Evolutionary conservation across 2,888 invertebrate genomes (phyloP).

Genomic region (Cotesia congregata): DNA sequence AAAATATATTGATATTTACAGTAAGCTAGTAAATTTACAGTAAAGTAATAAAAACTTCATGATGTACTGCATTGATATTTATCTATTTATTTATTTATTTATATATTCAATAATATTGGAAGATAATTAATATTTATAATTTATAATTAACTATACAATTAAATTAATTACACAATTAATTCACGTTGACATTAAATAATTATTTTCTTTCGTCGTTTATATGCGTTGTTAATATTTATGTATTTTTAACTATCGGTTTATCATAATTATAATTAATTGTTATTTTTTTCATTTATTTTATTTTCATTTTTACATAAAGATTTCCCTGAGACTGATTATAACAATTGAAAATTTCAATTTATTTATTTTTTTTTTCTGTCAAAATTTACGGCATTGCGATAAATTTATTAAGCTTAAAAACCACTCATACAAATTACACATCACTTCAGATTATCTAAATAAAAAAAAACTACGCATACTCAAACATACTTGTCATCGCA

Average conservation of each 20-base stretch:
- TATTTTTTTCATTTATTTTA: constrained; percentile 26
- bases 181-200: neutral
- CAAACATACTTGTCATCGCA: neutral
- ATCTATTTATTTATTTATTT: constrained; percentile 23
- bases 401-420: neutral
- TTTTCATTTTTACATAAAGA: constrained; percentile 61
- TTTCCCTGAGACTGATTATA: constrained; percentile 68
- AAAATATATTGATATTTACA: constrained; percentile 17
- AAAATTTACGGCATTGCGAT: neutral
- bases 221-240: constrained; percentile 36
- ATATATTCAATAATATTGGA: constrained; percentile 20
- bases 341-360: constrained; percentile 55
- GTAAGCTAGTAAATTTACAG: neutral
- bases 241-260: constrained; percentile 16
- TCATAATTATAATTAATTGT: constrained; percentile 25
- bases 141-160: constrained; percentile 1
- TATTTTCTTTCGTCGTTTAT: constrained; percentile 16
- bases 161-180: constrained; percentile 30
- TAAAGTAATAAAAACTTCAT: neutral
- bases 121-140: constrained; percentile 17
- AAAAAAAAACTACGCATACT: neutral
- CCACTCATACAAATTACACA: neutral
- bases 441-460: neutral
- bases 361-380: neutral
- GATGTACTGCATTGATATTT: neutral